Evolutionary conservation across 2,888 invertebrate genomes (phyloP), one percentile per base, ranked within the genome.

Genomic region (Cremastinae sp.): DNA sequence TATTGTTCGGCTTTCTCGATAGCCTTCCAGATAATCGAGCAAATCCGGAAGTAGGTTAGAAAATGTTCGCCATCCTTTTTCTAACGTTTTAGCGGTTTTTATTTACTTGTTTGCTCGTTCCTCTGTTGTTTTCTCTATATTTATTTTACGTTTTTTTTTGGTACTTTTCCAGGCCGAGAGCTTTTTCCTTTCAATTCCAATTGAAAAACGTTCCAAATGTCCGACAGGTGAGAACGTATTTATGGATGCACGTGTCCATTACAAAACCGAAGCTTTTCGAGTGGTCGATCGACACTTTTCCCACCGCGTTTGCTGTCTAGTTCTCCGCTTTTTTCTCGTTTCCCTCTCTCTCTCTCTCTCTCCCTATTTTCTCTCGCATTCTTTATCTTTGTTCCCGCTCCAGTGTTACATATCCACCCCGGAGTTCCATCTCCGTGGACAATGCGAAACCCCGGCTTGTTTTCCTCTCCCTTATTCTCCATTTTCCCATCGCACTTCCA

Each of bases 211-310:
- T 28, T 28, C 28, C 2, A 5, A 28, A 5, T 28, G 28, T 28
- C 28, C 28, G 8, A 20, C 38, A 20, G 18, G 20, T 12, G 66
- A 47, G 36, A 34, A 47, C n/a, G 64, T 58, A 68, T 51, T 51
- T 49, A 43, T 68, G 61, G 75, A 76, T 69, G 59, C 64, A 73
- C 58, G 73, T 76, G 69, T 73, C 69, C 59, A 61, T 73, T 69
- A 73, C 73, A 56, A 73, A 69, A 72, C 62, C 76, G 38, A 64
- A 64, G 64, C 38, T 64, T 64, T 66, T 36, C 51, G 72, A 53
- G 68, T 54, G 53, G 49, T 69, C 61, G 76, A 76, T 64, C 73
- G 73, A 59, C 64, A 72, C 68, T 72, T 58, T 66, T 69, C 53
- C 64, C 64, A 59, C 47, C 43, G 64, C 56, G 20, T 64, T 28